phyloP scores from a whole-genome alignment of 2,113 vertebrate species.

The Cyanistes caeruleus region DNA sequence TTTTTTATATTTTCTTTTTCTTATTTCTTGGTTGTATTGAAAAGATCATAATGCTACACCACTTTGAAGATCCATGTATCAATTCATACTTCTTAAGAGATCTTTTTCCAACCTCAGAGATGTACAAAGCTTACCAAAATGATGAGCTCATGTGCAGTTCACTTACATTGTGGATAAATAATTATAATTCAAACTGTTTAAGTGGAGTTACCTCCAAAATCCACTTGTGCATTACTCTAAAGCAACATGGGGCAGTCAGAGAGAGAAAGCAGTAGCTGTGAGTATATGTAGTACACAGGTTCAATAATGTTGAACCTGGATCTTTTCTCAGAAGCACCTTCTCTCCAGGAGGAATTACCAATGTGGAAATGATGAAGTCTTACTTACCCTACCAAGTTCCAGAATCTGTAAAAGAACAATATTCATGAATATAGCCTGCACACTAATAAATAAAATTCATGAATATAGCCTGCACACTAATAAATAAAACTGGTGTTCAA shows the following conservation, averaged over 20 bases:
- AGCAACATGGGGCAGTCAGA: not conserved
- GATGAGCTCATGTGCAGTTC: not conserved
- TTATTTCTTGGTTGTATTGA: not conserved
- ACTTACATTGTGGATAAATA: not conserved
- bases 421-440: not conserved
- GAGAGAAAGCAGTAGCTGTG: not conserved
- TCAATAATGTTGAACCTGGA: not conserved
- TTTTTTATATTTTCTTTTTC: not conserved
- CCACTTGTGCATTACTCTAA: not conserved
- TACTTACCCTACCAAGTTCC: not conserved
- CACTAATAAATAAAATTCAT: not conserved
- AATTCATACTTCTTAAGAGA: not conserved
- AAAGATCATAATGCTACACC: not conserved
- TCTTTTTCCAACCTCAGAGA: not conserved
- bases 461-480: not conserved
- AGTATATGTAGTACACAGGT: accelerated
- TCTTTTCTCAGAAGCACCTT: not conserved
- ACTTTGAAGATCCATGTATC: not conserved
- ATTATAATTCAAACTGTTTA: not conserved
- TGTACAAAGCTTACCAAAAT: not conserved
- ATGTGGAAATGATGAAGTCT: not conserved
- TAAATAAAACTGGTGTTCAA: not conserved
- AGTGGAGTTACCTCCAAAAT: not conserved
- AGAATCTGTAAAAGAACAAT: not conserved
- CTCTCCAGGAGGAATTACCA: not conserved